A percentile compares a stretch with the other conserved stretches of the same genome.
Conservation (phyloP, 2,797 vertebrate species). For the Chelon labrosus region DNA sequence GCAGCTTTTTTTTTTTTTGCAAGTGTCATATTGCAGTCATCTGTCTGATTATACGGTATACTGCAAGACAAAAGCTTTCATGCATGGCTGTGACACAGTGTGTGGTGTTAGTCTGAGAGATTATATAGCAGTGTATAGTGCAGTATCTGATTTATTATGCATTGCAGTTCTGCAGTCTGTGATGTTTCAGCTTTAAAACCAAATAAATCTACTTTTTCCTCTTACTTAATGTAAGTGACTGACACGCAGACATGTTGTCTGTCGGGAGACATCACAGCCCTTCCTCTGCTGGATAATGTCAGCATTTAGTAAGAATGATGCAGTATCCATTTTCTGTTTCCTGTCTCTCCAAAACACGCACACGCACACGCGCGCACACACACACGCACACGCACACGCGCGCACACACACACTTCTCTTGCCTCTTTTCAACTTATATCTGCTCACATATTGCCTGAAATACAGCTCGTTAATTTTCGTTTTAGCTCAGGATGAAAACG, state of each 20-base stretch:
- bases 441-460: too few species aligned
- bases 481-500: not conserved
- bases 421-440: too few species aligned
- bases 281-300: constrained; percentile 20
- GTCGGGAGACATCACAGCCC: not conserved
- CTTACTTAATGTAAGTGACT: not conserved
- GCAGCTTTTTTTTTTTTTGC: not conserved
- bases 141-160: constrained; percentile 31
- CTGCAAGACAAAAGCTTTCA: not conserved
- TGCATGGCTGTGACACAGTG: not conserved
- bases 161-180: not conserved
- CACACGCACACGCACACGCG: not conserved
- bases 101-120: not conserved
- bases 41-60: not conserved
- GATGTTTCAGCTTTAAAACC: constrained; percentile 1
- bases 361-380: too few species aligned
- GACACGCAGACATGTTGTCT: constrained; percentile 32
- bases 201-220: constrained; percentile 5
- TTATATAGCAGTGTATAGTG: constrained; percentile 7
- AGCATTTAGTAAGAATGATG: constrained; percentile 9
- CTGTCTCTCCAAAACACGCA: not conserved
- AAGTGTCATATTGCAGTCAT: not conserved
- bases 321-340: not conserved
- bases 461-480: not conserved
- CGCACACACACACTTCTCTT: too few species aligned